Conservation (phyloP, 2,888 invertebrate genomes). For the Microctonus hyperodae region DNA sequence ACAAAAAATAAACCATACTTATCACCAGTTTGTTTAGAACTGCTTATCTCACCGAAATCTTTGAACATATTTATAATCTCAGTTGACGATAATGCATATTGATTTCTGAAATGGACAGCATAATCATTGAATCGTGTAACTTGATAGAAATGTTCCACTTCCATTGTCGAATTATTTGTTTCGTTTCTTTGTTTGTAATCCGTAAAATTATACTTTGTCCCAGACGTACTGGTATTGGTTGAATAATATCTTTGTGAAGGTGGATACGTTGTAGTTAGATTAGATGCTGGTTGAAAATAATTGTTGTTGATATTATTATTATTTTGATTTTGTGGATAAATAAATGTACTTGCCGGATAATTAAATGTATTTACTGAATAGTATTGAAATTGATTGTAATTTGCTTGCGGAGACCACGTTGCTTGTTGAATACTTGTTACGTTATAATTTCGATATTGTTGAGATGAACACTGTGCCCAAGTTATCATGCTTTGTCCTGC, state of each 20-base stretch:
- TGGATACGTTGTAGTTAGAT: too few relatives aligned
- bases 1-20: conserved; percentile 46
- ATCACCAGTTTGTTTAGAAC: conserved; percentile 38
- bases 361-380: not conserved
- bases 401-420: not conserved
- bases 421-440: not conserved
- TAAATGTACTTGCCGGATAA: not conserved
- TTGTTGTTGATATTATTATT: too few relatives aligned
- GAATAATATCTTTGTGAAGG: too few relatives aligned
- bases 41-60: conserved; percentile 43
- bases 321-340: not conserved
- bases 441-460: not conserved
- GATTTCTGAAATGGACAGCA: conserved; percentile 33
- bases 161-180: conserved; percentile 12
- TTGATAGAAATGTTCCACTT: conserved; percentile 19
- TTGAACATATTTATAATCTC: conserved; percentile 44
- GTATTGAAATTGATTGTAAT: not conserved
- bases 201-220: too few relatives aligned
- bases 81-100: not conserved
- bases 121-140: not conserved
- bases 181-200: not conserved
- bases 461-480: not conserved
- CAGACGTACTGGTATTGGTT: too few relatives aligned
- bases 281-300: too few relatives aligned
- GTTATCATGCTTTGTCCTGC: not conserved